Evolutionary conservation across 2,797 vertebrate species (phyloP).

Genomic region (Mus spretus): DNA sequence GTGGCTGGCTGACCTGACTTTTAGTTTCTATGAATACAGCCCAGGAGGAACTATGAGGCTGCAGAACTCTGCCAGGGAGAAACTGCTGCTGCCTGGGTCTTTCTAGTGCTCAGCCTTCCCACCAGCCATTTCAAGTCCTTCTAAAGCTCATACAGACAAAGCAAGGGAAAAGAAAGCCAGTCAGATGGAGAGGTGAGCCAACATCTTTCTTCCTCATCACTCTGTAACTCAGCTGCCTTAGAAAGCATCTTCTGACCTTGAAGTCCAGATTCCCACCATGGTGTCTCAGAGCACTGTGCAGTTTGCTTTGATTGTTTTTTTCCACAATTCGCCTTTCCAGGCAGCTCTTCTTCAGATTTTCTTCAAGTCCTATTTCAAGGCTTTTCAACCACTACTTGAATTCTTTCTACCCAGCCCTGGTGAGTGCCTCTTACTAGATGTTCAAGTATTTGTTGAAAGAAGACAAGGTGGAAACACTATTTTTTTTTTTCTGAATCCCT

Average conservation of each 20-base stretch:
- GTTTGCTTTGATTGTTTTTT: neutral
- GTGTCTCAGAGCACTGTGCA: too few species aligned
- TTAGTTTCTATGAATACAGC: neutral
- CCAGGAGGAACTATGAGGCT: neutral
- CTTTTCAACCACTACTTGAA: neutral
- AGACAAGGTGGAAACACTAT: neutral
- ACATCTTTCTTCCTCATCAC: neutral
- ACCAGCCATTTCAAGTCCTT: constrained; percentile 81
- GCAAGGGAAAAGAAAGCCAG: neutral
- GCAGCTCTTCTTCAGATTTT: neutral
- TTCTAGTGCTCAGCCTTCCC: neutral
- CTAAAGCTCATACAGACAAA: neutral
- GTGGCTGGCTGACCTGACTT: neutral
- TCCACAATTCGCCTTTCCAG: neutral
- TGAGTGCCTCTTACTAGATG: neutral
- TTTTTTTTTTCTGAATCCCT: neutral
- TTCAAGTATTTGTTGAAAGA: constrained; percentile 10
- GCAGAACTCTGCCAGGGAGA: neutral
- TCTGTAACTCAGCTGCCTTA: neutral
- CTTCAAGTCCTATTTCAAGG: neutral
- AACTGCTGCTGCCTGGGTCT: neutral
- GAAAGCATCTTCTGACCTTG: neutral
- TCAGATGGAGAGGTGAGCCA: neutral
- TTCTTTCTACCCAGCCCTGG: neutral
- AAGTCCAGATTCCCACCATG: too few species aligned